Evolutionary conservation across 1,140 invertebrate genomes (phyloP), one percentile per base, ranked within the genome.

Genomic region (Aphis craccivora): DNA sequence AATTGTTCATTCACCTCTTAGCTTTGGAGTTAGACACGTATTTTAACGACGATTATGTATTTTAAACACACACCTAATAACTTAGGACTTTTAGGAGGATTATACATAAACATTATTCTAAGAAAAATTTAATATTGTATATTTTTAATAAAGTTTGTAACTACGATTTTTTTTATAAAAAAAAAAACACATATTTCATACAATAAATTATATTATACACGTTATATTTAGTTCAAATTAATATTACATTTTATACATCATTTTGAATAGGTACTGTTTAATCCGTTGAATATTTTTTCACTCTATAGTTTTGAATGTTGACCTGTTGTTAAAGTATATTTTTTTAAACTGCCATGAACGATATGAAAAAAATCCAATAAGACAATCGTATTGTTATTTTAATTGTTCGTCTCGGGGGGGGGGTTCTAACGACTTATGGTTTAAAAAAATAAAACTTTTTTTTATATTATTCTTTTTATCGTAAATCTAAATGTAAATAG

Each of bases 211-310:
- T 35, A 76, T n/a, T 67, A 67, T 67, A 67, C 60, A n/a, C 30
- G 30, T 76, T 14, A 5, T 76, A 76, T 76, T 76, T n/a, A 76
- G 60, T 76, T 76, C 30, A n/a, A 76, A 76, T n/a, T n/a, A 76
- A 76, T 76, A 76, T 76, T 76, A n/a, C 14, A 76, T 76, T 76
- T n/a, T 76, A 76, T n/a, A 35, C 60, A 76, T 76, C 60, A 76
- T 76, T 76, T 76, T 76, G 60, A 76, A 76, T 76, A 40, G 37
- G 37, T 40, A 76, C 30, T 18, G 3, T 76, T 76, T 76, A 76
- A 76, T 76, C 60, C n/a, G 14, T n/a, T 18, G 11, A n/a, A 76
- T 76, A 76, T n/a, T n/a, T 76, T 5, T 76, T 76, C 11, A 76
- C 30, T 76, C 14, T 76, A n/a, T 35, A 35, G 30, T 76, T 14